phyloP scores from a whole-genome alignment of 2,113 vertebrate genomes.

The Butorides virescens region DNA sequence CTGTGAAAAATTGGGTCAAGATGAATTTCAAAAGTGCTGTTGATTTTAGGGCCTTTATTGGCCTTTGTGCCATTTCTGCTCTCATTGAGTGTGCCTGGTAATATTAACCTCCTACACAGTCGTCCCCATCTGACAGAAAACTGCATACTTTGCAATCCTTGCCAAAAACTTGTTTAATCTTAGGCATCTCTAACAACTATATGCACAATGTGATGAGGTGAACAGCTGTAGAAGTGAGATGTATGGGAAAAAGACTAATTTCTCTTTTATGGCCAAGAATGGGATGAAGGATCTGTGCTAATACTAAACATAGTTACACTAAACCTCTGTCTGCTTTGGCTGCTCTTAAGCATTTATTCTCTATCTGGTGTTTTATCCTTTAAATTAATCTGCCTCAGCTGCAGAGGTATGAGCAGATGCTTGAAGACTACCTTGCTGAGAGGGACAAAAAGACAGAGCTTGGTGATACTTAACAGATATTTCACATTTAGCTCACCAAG shows the following conservation, averaged over 20 bases:
- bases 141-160: not conserved
- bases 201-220: not conserved
- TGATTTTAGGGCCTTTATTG: not conserved
- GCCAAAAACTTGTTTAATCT: conserved; percentile 17
- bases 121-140: not conserved
- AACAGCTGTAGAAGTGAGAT: not conserved
- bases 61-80: not conserved
- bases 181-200: not conserved
- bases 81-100: not conserved
- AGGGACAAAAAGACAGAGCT: not conserved
- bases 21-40: not conserved
- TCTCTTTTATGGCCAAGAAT: conserved; percentile 6
- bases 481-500: not conserved
- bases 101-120: not conserved
- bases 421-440: not conserved
- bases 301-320: not conserved
- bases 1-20: not conserved
- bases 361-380: not conserved
- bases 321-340: not conserved
- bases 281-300: not conserved
- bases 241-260: not conserved
- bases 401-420: conserved; percentile 8
- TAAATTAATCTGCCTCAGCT: conserved; percentile 9
- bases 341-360: conserved; percentile 4
- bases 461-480: not conserved